Evolutionary conservation across 2,797 vertebrate species (phyloP), one percentile per base, ranked within the genome.

Genomic region (Melanotaenia boesemani): DNA sequence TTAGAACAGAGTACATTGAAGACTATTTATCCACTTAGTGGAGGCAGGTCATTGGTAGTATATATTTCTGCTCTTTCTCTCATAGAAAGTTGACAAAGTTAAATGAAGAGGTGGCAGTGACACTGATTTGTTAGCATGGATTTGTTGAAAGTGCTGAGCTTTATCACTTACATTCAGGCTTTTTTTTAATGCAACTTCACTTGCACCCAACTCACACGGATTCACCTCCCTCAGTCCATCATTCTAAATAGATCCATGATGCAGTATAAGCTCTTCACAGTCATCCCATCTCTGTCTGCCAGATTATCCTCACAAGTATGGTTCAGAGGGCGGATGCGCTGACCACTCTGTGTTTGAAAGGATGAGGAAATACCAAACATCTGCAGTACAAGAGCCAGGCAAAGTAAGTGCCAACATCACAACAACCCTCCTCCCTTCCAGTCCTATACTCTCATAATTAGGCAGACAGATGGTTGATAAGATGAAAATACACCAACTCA

Each of bases 221-320:
- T 79, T 63, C 22, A 50, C 60, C 20, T 80, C 54, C 37, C 8
- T 22, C 34, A 30, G 24, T 44, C 39, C 22, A 57, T 16, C 46
- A 70, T 41, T 66, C 55, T 30, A 32, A 58, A 74, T 37, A 55
- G 56, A 79, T 57, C 34, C 62, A 54, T 36, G 41, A 69, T 69
- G 70, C 55, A 74, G 20, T 69, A 39, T 79, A 72, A 83, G 54
- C 74, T 64, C 28, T 18, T 74, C 34, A 55, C 48, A 15, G 28
- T 76, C 61, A 63, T 80, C 69, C 84, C 70, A n/a, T 56, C 66
- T 61, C 63, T 81, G 22, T 91, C 83, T 81, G 81, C 67, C 87
- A 99, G 98, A 96, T 90, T 99, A 98, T 89, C 97, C 97, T 41
- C 97, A 99, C 92, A 98, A 99, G 89, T 98, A 99, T 46, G 98